Evolutionary conservation across 1,140 invertebrate species (phyloP).

Genomic region (Drosophila leontia): DNA sequence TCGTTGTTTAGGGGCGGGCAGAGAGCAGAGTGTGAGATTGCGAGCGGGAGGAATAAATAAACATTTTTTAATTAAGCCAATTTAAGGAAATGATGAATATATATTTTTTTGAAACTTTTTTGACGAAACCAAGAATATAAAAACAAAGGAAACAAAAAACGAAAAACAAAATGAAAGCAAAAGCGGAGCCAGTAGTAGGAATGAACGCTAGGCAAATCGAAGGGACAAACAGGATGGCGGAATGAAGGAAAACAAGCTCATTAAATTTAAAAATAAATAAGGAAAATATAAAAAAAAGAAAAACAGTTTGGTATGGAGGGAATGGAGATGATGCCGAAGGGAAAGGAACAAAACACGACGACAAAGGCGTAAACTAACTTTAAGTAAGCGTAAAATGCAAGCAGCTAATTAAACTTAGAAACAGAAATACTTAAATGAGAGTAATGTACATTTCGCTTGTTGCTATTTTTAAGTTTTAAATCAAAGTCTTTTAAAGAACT

Average conservation of each 20-base stretch:
- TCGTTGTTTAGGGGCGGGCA: slow-evolving; percentile 52
- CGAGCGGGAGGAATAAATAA: slow-evolving; percentile 50
- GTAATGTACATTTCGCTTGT: slow-evolving; percentile 83
- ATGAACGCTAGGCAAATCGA: slow-evolving; percentile 50
- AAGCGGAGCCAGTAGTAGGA: slow-evolving; percentile 25
- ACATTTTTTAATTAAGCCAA: slow-evolving; percentile 80
- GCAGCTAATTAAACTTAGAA: slow-evolving; percentile 58
- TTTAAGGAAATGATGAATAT: slow-evolving; percentile 79
- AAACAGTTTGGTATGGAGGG: slow-evolving; percentile 38
- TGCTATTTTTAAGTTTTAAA: slow-evolving; percentile 84
- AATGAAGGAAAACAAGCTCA: slow-evolving; percentile 64
- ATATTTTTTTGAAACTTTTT: slow-evolving; percentile 85
- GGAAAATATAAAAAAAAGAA: slow-evolving; percentile 11
- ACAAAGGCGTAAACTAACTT: slow-evolving; percentile 62
- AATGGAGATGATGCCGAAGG: slow-evolving; percentile 26
- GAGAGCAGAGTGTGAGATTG: slow-evolving; percentile 32
- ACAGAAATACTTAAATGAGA: slow-evolving; percentile 54
- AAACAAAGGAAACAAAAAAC: slow-evolving; percentile 46
- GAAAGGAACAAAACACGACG: slow-evolving; percentile 52
- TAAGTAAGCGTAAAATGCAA: slow-evolving; percentile 54
- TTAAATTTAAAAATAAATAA: slow-evolving; percentile 65
- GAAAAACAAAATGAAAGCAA: slow-evolving; percentile 40
- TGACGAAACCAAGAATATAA: slow-evolving; percentile 65
- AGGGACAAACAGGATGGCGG: slow-evolving; percentile 22
- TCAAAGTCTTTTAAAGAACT: slow-evolving; percentile 83